Percentiles rank a stretch among this genome's conserved stretches.
These are phyloP conservation scores for Pteropus rufus DNA, from an alignment of 2,797 vertebrate genomes.

Conservation along the genomic window DNA sequence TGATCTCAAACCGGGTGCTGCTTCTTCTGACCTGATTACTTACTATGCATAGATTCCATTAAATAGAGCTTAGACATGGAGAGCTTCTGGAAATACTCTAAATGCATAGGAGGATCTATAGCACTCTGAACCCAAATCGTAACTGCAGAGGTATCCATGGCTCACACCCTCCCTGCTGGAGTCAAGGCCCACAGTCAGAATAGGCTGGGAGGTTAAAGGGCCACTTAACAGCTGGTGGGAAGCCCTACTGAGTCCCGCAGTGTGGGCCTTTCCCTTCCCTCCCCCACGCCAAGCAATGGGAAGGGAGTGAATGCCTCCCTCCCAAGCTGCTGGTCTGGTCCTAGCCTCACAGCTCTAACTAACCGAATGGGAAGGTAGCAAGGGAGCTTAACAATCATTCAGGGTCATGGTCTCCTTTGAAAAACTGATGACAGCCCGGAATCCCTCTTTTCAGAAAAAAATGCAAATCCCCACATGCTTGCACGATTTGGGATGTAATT, in stretches of 20 bases:
- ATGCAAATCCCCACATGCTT: neutral
- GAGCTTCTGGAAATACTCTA: conserved; percentile 78
- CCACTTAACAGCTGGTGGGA: conserved; percentile 43
- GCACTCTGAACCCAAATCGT: conserved; percentile 27
- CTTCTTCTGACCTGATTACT: conserved; percentile 86
- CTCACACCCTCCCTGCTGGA: neutral
- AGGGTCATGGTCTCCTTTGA: conserved; percentile 40
- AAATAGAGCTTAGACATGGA: conserved; percentile 87
- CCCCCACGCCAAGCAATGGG: neutral
- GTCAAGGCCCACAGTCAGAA: neutral
- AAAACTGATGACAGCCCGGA: conserved; percentile 20
- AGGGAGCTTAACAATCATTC: neutral
- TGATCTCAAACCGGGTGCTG: conserved; percentile 86
- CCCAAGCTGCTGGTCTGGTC: neutral
- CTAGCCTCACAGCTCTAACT: neutral
- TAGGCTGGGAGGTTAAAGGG: conserved; percentile 37
- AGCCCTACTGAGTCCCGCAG: neutral
- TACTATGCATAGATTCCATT: conserved; percentile 89
- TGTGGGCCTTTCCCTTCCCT: neutral
- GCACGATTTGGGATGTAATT: neutral
- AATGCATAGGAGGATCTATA: conserved; percentile 67
- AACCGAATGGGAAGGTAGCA: neutral
- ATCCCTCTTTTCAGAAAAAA: neutral
- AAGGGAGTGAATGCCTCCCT: neutral
- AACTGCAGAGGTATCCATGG: neutral